Evolutionary conservation across 1,140 invertebrate genomes (phyloP), one percentile per base, ranked within the genome.

Genomic region (Solen grandis): DNA sequence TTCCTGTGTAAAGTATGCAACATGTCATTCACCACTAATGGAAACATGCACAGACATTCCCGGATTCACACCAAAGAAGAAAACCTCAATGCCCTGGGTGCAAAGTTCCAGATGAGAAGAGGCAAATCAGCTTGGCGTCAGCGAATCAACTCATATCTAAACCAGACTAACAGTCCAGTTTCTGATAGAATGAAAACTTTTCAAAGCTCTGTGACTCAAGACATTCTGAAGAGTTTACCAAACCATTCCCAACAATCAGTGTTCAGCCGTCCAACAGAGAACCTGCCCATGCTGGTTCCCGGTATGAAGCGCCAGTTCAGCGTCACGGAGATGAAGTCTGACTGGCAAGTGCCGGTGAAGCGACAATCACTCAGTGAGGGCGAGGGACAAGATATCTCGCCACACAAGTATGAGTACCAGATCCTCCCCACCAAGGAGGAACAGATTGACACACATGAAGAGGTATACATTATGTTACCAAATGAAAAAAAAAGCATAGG

Each of bases 21-120:
- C 27, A 94, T 96, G 91, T 95, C 96, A 2, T 98, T 97, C 92
- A 97, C 96, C 36, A 97, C 96, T 2, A 97, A 97, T 90, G 96
- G 96, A 19, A 97, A 96, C 90, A 96, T 97, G 96, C 96, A 96
- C 87, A 93, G 96, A 31, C 96, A 97, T 88, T 94, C 96, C 92
- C 93, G 96, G 68, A 96, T 95, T 0, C 95, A 96, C 90, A 75
- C 84, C 16, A 90, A 90, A 82, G 86, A 88, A 62, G 84, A 86
- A 36, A 84, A 80, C 36, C 35, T 85, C 35, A 79, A 82, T 57
- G 78, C 77, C n/a, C 25, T 79, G 27, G 82, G 84, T 68, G 52
- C 52, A 14, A 74, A 78, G 63, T 50, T 76, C 25, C 69, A 60
- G 31, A 70, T 68, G 52, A 41, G 63, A 29, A 62, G 83, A 16